These are phyloP conservation scores for Homarus americanus DNA, from an alignment of 1,140 invertebrate genomes.

Conservation along the genomic window DNA sequence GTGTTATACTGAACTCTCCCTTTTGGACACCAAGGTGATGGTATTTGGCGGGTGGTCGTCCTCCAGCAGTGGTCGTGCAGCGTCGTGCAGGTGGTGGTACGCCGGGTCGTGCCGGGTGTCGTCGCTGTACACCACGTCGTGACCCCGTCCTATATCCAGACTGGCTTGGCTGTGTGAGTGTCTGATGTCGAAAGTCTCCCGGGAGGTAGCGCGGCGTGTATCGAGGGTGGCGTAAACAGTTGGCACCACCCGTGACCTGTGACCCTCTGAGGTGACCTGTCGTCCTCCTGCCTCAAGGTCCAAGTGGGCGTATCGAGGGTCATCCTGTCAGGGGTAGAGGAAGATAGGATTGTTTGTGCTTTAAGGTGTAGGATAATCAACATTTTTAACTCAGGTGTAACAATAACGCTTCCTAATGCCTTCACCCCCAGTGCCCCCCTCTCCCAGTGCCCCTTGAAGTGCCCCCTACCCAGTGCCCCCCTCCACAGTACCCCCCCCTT, in stretches of 20 bases:
- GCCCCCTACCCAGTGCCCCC: no score
- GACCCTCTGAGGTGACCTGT: neutral
- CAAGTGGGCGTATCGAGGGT: conserved; percentile 47
- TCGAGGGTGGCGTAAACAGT: conserved; percentile 53
- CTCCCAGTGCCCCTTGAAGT: no score
- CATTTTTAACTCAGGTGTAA: no score
- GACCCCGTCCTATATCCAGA: conserved; percentile 3
- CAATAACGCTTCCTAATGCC: no score
- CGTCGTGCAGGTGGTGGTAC: conserved; percentile 36
- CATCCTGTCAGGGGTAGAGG: conserved; percentile 10
- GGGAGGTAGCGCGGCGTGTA: conserved; percentile 39
- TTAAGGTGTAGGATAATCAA: no score
- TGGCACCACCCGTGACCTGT: conserved; percentile 30
- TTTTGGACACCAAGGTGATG: conserved; percentile 23
- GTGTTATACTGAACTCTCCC: conserved; percentile 55
- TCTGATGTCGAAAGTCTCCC: conserved; percentile 48
- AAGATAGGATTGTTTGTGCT: neutral
- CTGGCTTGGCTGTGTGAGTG: conserved; percentile 52
- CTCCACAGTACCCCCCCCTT: no score
- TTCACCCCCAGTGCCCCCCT: no score
- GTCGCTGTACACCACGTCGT: conserved; percentile 32
- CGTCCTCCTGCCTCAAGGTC: conserved; percentile 36
- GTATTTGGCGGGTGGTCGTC: conserved; percentile 32
- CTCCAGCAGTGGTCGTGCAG: conserved; percentile 17
- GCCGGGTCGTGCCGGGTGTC: conserved; percentile 28